Evolutionary conservation across 2,113 vertebrate genomes (phyloP).

Genomic region (Ceratotherium simum): DNA sequence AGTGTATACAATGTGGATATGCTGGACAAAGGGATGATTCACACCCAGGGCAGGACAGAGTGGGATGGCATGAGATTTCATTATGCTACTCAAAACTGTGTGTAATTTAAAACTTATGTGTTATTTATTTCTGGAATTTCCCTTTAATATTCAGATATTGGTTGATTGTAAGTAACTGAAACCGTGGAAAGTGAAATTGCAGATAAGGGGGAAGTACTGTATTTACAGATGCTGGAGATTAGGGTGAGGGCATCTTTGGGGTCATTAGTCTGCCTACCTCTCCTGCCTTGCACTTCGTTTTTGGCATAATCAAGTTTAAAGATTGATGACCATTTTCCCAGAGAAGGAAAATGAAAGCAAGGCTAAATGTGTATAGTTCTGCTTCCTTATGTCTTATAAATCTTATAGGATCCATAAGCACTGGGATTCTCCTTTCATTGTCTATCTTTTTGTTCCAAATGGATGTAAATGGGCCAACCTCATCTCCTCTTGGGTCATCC

Average conservation of each 20-base stretch:
- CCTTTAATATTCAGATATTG: no score
- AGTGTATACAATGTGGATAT: no score
- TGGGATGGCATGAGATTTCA: no score
- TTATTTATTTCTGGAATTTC: no score
- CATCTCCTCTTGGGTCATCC: not conserved
- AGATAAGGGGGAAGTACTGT: no score
- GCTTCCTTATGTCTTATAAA: not conserved
- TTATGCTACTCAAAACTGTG: no score
- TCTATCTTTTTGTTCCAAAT: not conserved
- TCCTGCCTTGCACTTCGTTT: not conserved
- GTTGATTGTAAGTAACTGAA: no score
- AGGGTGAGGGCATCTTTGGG: not conserved
- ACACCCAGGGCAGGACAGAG: no score
- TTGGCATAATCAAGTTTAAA: not conserved
- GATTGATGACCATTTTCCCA: not conserved
- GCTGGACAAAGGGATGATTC: no score
- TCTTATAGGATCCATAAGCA: not conserved
- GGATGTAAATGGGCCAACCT: not conserved
- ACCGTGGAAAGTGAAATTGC: no score
- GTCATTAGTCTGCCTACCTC: not conserved
- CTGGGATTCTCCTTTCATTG: not conserved
- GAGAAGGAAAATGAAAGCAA: not conserved
- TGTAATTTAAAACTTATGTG: no score
- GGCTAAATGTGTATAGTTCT: not conserved
- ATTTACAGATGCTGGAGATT: not conserved